These are phyloP conservation scores for Drosophila barbarae DNA, from an alignment of 2,888 invertebrate genomes.

Conservation along the genomic window DNA sequence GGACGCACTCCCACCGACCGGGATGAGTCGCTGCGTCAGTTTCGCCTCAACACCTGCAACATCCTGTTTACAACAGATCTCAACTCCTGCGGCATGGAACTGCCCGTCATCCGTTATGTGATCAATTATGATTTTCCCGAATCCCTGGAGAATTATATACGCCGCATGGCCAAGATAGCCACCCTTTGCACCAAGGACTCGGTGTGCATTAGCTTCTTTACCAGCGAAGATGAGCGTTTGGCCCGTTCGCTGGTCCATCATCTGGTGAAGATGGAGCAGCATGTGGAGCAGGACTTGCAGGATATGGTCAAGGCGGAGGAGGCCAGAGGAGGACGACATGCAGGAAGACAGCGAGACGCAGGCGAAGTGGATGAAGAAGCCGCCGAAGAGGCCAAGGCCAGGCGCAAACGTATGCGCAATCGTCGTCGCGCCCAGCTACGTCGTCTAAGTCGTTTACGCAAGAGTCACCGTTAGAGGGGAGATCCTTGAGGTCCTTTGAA, in stretches of 20 bases:
- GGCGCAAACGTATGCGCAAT: not conserved
- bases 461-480: not conserved
- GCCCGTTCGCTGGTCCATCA: not conserved
- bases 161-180: constrained; percentile 94
- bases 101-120: constrained; percentile 90
- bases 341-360: not conserved
- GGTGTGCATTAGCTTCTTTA: constrained; percentile 10
- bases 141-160: constrained; percentile 93
- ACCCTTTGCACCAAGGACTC: not conserved
- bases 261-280: not conserved
- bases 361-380: fast-evolving
- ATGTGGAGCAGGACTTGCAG: not conserved
- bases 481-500: not conserved
- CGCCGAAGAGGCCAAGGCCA: not conserved
- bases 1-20: constrained; percentile 88
- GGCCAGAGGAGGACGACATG: not conserved
- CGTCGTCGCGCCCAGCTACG: constrained; percentile 5
- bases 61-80: constrained; percentile 91
- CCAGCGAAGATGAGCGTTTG: not conserved
- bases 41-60: constrained; percentile 4
- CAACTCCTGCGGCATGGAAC: constrained; percentile 94
- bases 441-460: not conserved
- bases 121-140: constrained; percentile 95
- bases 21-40: constrained; percentile 80
- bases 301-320: not conserved